Evolutionary conservation across 1,140 invertebrate genomes (phyloP), one percentile per base, ranked within the genome.

Genomic region (Drosophila bocqueti): DNA sequence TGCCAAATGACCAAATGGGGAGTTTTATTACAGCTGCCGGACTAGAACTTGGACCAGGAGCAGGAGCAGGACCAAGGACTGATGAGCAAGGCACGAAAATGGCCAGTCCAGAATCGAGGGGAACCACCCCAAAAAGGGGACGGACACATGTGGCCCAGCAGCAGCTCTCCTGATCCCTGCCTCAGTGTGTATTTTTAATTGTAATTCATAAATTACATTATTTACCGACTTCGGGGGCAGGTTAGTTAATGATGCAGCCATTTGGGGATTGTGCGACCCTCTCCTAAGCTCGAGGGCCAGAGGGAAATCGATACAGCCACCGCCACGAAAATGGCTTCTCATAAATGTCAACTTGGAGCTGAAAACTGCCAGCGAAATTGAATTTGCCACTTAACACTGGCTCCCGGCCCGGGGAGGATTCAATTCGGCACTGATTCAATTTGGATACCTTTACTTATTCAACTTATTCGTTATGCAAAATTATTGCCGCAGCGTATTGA

Each of bases 1-100:
- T 85, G 82, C 78, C 82, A 85, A 85, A 84, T 81, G 82, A 84
- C 73, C 82, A 85, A 85, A 85, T 84, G 82, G 82, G 82, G 74
- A 84, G 82, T 85, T 85, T 85, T 84, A 85, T 85, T 85, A 85
- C 82, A 67, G 52, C 42, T 43, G 43, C 40, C 24, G 49, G 38
- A 69, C 63, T 52, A 66, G 66, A 10, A 24, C 49, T 31, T 26
- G 31, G 7, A 4, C n/a, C 55, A 16, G 24, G 18, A 54, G 36
- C 38, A 63, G 24, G 26, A 54, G 36, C 38, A 63, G 43, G 29
- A 65, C 47, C 67, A 52, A 64, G 61, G 67, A 84, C 79, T 80
- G 81, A 84, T 83, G 82, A 84, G 72, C 60, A 61, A 76, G 73
- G 81, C 81, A 80, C 46, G 80, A 81, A 76, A 10, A 34, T 34